These are phyloP conservation scores for Cyrtonyx montezumae DNA, from an alignment of 2,113 vertebrate species.

Conservation along the genomic window DNA sequence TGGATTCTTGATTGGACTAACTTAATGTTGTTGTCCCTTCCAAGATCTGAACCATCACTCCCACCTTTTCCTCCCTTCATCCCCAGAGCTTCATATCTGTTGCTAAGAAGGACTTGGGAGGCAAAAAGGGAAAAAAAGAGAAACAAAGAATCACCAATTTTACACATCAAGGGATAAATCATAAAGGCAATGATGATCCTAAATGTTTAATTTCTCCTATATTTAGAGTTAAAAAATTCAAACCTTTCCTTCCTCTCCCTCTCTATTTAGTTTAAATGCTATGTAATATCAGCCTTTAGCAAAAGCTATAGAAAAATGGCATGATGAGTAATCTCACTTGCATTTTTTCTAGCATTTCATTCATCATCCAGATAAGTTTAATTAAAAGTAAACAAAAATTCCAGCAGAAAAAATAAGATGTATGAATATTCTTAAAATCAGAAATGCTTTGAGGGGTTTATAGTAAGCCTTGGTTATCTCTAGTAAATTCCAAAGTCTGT, in stretches of 20 bases:
- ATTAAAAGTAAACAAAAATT: conserved; percentile 4
- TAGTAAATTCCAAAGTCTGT: neutral
- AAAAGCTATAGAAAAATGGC: neutral
- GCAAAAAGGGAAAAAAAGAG: neutral
- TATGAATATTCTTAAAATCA: neutral
- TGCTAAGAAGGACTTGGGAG: too few relatives aligned
- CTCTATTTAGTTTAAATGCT: neutral
- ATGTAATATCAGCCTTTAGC: neutral
- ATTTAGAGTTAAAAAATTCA: conserved; percentile 4
- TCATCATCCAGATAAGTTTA: conserved; percentile 14
- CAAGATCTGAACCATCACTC: too few relatives aligned
- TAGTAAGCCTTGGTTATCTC: neutral
- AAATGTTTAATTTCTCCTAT: neutral
- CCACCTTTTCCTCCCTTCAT: too few relatives aligned
- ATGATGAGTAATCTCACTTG: neutral
- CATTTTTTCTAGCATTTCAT: conserved; percentile 7
- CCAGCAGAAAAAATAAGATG: neutral
- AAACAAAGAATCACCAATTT: neutral
- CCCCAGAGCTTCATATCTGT: too few relatives aligned
- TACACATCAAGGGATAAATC: neutral
- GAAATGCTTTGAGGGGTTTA: neutral
- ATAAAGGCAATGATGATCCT: neutral
- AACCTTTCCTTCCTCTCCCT: neutral
- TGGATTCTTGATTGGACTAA: too few relatives aligned
- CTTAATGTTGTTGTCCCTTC: too few relatives aligned